Evolutionary conservation across 2,113 vertebrate species (phyloP).

Genomic region (Microcebus griseorufus): DNA sequence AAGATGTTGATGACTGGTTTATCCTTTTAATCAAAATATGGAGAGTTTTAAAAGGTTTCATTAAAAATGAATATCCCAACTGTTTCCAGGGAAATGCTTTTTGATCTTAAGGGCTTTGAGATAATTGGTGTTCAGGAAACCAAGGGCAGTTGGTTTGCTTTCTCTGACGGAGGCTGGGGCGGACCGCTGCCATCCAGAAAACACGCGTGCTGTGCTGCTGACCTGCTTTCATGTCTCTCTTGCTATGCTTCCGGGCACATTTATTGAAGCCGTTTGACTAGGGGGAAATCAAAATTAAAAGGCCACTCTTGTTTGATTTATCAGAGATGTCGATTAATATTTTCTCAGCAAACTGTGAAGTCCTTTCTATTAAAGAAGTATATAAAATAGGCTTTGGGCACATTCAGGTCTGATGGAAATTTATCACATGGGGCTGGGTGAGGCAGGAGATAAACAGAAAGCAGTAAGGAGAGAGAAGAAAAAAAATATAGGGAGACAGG

Average conservation of each 20-base stretch:
- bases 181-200: not conserved
- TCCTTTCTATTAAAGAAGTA: not conserved
- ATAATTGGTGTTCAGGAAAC: constrained; percentile 55
- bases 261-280: not conserved
- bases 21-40: constrained; percentile 51
- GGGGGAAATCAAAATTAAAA: constrained; percentile 62
- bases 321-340: constrained; percentile 15
- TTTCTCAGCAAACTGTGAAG: not conserved
- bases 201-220: not conserved
- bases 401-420: not conserved
- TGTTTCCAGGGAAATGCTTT: constrained; percentile 45
- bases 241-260: not conserved
- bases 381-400: not conserved
- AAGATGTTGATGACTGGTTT: not conserved
- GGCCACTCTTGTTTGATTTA: not conserved
- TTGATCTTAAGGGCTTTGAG: constrained; percentile 36
- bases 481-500: not conserved
- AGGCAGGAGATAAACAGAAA: not conserved
- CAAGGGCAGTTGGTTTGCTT: not conserved
- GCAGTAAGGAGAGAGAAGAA: not conserved
- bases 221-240: not conserved
- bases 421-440: not conserved
- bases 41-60: constrained; percentile 37
- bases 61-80: constrained; percentile 41
- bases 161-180: not conserved